These are phyloP conservation scores for Calephelis virginiensis DNA, from an alignment of 1,140 invertebrate species.

Conservation along the genomic window DNA sequence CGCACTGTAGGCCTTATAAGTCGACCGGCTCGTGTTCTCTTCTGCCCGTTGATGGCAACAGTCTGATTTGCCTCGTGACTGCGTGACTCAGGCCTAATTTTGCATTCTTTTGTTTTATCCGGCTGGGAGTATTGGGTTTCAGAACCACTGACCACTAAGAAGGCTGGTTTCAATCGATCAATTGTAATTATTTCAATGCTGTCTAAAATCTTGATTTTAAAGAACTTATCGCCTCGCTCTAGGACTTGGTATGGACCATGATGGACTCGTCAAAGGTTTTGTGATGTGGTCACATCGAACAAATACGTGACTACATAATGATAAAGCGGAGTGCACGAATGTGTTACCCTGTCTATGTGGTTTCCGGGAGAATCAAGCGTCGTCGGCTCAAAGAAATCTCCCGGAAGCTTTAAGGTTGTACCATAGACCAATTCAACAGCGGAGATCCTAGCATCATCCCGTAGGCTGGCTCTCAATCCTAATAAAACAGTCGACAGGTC, in stretches of 20 bases:
- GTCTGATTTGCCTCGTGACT: background rate
- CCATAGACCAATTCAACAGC: background rate
- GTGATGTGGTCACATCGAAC: slow-evolving; percentile 9
- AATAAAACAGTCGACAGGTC: background rate
- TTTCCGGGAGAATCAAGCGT: background rate
- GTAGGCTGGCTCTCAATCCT: background rate
- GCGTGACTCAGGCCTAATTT: background rate
- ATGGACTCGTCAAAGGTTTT: slow-evolving; percentile 16
- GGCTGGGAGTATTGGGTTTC: background rate
- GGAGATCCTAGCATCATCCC: too few relatives aligned
- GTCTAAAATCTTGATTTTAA: slow-evolving; percentile 14
- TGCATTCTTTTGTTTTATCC: background rate
- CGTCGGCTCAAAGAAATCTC: background rate
- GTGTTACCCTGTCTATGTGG: background rate
- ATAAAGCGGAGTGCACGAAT: slow-evolving; percentile 2
- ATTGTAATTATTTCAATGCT: slow-evolving; percentile 19
- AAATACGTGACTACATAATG: slow-evolving; percentile 21
- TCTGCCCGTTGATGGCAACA: background rate
- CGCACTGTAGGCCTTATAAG: background rate
- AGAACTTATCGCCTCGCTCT: slow-evolving; percentile 19
- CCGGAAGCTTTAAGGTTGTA: background rate
- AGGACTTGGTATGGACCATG: slow-evolving; percentile 16
- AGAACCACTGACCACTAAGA: slow-evolving; percentile 3
- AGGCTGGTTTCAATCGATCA: slow-evolving; percentile 21
- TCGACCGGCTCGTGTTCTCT: too few relatives aligned